These are phyloP conservation scores for Branchellion lobata DNA, from an alignment of 2,888 invertebrate genomes.

Conservation along the genomic window DNA sequence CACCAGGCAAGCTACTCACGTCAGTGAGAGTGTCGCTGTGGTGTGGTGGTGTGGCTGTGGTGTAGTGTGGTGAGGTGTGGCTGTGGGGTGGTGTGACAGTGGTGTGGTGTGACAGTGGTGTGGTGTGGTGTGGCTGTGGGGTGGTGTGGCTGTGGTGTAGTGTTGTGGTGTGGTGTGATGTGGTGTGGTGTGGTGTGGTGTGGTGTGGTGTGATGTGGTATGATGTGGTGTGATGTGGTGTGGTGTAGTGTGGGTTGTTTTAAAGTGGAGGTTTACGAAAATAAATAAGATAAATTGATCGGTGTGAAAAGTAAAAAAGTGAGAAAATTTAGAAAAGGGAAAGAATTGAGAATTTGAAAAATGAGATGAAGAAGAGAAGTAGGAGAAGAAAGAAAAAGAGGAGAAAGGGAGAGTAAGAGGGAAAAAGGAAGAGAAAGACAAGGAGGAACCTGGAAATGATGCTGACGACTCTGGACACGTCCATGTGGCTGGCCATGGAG, in stretches of 20 bases:
- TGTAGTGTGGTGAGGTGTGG: neutral
- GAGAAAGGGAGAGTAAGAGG: neutral
- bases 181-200: too few species aligned
- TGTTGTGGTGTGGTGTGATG: too few species aligned
- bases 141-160: too few species aligned
- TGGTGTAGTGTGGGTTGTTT: too few species aligned
- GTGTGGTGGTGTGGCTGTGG: neutral
- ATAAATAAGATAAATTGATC: too few species aligned
- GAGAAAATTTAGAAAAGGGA: neutral
- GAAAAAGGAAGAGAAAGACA: neutral
- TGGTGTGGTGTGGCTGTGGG: too few species aligned
- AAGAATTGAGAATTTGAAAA: neutral
- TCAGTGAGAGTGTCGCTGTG: conserved; percentile 39
- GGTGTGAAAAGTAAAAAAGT: too few species aligned
- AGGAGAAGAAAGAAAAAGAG: neutral
- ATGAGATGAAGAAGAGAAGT: neutral
- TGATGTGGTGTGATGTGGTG: too few species aligned
- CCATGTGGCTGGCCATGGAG: conserved; percentile 8
- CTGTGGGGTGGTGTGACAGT: neutral
- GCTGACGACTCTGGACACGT: conserved; percentile 27
- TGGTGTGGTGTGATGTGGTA: too few species aligned
- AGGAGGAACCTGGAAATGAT: conserved; percentile 23
- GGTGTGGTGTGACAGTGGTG: neutral
- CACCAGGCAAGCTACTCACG: conserved; percentile 39
- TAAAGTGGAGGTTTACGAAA: too few species aligned